Conservation (phyloP, 2,113 vertebrate species). For the Hyaena hyaena region DNA sequence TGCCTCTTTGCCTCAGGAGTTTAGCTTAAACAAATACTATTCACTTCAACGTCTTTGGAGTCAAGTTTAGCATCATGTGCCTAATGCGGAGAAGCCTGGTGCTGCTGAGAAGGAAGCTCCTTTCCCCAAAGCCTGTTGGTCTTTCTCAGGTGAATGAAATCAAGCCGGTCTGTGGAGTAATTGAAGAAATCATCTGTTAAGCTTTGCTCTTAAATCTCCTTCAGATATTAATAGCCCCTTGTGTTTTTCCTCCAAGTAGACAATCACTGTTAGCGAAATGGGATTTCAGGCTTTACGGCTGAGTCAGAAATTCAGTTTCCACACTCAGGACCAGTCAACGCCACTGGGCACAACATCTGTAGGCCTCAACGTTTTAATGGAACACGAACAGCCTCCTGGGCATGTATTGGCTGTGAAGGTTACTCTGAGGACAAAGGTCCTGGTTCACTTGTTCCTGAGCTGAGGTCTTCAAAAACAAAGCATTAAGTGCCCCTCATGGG, state of each 20-base stretch:
- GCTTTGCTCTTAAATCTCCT: background rate
- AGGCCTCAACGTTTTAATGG: background rate
- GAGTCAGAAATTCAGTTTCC: conserved; percentile 26
- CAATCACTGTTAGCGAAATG: background rate
- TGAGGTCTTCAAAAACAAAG: background rate
- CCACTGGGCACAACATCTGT: accelerated
- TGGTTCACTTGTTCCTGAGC: background rate
- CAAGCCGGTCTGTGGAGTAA: background rate
- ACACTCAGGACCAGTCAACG: background rate
- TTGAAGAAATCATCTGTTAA: background rate
- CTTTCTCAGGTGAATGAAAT: background rate
- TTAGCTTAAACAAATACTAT: background rate
- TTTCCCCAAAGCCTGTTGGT: background rate
- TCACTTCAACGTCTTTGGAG: background rate
- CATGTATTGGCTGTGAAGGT: background rate
- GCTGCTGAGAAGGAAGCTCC: background rate
- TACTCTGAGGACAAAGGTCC: background rate
- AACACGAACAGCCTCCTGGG: background rate
- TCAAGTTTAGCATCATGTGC: background rate
- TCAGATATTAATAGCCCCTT: background rate
- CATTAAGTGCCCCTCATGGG: background rate
- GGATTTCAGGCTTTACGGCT: background rate
- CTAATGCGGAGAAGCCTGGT: background rate
- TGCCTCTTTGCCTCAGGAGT: background rate
- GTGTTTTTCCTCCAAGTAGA: background rate